Evolutionary conservation across 2,113 vertebrate genomes (phyloP).

Genomic region (Macquaria australasica): DNA sequence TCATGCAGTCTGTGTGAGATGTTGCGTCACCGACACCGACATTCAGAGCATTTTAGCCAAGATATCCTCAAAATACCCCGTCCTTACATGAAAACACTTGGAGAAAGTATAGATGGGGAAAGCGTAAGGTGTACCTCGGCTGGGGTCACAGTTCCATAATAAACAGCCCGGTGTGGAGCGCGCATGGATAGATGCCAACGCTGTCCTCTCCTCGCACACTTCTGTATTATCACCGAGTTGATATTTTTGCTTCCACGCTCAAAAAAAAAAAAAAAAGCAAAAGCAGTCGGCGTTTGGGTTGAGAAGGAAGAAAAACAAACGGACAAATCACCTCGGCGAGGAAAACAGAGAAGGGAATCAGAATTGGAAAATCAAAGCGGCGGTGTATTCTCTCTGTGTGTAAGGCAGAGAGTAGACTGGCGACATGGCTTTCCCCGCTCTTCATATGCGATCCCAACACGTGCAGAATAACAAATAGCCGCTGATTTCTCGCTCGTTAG

Average conservation of each 20-base stretch:
- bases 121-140: constrained; percentile 42
- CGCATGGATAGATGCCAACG: constrained; percentile 72
- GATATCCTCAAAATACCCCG: not conserved
- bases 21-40: constrained; percentile 74
- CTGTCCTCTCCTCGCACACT: constrained; percentile 64
- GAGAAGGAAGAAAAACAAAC: constrained; percentile 15
- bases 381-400: not conserved
- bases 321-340: constrained; percentile 2
- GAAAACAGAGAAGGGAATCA: constrained; percentile 2
- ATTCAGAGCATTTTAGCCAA: constrained; percentile 31
- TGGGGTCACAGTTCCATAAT: constrained; percentile 60
- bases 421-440: constrained; percentile 44
- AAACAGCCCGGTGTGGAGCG: constrained; percentile 54
- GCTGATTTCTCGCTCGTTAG: constrained; percentile 43
- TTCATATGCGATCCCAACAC: constrained; percentile 53
- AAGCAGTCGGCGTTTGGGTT: not conserved
- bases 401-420: constrained; percentile 20
- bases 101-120: constrained; percentile 25
- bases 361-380: constrained; percentile 40
- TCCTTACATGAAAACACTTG: constrained; percentile 1
- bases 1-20: constrained; percentile 67
- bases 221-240: constrained; percentile 61
- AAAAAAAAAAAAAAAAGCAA: constrained; percentile 18
- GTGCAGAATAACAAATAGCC: constrained; percentile 53
- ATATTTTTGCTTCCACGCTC: constrained; percentile 21